These are phyloP conservation scores for Plebejus melissa DNA, from an alignment of 2,888 invertebrate genomes.

Conservation along the genomic window DNA sequence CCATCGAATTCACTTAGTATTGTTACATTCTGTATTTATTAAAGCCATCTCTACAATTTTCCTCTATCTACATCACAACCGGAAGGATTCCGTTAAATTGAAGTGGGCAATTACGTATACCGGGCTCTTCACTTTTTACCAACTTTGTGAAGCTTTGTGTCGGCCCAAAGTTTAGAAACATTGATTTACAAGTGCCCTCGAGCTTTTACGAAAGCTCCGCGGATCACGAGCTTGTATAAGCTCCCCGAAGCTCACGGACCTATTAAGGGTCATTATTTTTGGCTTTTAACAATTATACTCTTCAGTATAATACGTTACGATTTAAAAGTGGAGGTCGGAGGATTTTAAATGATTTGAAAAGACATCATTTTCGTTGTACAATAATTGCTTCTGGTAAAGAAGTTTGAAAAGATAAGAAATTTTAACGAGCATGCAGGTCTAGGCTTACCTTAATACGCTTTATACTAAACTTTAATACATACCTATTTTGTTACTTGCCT, in stretches of 20 bases:
- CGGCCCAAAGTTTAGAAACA: constrained; percentile 60
- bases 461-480: no score
- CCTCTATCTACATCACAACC: constrained; percentile 46
- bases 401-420: no score
- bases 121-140: constrained; percentile 54
- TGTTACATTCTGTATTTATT: not conserved
- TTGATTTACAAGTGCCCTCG: constrained; percentile 46
- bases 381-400: no score
- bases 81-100: constrained; percentile 66
- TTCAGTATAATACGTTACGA: not conserved
- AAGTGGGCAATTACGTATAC: constrained; percentile 71
- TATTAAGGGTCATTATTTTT: constrained; percentile 17
- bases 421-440: no score
- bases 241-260: not conserved
- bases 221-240: constrained; percentile 14
- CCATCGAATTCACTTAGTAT: no score
- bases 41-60: constrained; percentile 33
- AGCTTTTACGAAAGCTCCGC: constrained; percentile 6
- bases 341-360: no score
- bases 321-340: not conserved
- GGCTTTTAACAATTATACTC: constrained; percentile 17
- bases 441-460: no score
- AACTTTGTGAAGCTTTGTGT: constrained; percentile 48
- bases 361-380: no score
- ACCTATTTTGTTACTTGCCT: not conserved